Base-by-base conservation (phyloP, 1,140 invertebrate genomes). In the Stegodyphus mimosarum region DNA sequence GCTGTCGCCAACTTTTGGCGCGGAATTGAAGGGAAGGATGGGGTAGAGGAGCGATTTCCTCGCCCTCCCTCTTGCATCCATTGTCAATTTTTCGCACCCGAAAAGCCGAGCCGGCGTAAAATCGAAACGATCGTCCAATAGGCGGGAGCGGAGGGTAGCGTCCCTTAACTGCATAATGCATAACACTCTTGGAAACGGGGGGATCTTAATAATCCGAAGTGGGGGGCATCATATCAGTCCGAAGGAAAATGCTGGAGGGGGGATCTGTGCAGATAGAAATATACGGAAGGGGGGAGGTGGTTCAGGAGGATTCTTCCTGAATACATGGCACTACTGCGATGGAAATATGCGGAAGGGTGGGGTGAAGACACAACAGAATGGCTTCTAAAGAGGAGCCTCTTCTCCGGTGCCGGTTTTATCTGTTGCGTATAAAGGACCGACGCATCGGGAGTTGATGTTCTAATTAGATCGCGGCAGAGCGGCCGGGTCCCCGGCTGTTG, bases 41-140 rank as follows among this genome's bases (percentile, higher is more conserved):
- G 67, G 69, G 15, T n/a, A 53, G 10, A 74, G 52, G 17, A 69
- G 11, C n/a, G 67, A 9, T 60, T 9, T 15, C 15, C 9, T 67
- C 64, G 7, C 64, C 64, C 17, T 67, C 64, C 17, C 17, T 67
- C 64, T 7, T 49, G 15, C 53, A 80, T 80, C 70, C 79, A 83
- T 83, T 83, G 81, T 83, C 81, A 83, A 83, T 83, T 83, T 75
- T 83, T 83, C 81, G 81, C 81, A 83, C 81, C 81, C 81, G 64
- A 75, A 83, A 78, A 78, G 33, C 6, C 74, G 75, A 77, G 81
- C 52, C 71, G 81, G 81, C 72, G 81, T 33, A 84, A 76, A 76
- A 75, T 76, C 63, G 81, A 67, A 85, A 76, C 71, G 72, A 84
- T 84, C 81, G 17, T 76, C 81, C 72, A 76, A 78, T 85, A 67